Percentiles rank a stretch among this genome's conserved stretches.
These are phyloP conservation scores for Harpegnathos saltator DNA, from an alignment of 1,140 invertebrate genomes.

Conservation along the genomic window DNA sequence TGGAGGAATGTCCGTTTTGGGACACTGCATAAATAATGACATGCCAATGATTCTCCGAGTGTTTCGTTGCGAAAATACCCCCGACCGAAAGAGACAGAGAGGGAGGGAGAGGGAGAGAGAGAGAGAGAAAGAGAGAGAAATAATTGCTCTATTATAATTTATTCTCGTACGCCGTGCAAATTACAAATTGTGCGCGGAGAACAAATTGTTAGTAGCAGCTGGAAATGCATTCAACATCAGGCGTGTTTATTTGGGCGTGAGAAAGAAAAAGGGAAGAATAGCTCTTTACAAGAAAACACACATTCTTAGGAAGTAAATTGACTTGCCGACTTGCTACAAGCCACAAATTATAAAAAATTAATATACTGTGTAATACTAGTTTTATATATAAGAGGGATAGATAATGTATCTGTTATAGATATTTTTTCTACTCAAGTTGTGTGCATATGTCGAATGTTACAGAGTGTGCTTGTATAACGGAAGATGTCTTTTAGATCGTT, in stretches of 20 bases:
- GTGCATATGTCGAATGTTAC: slow-evolving; percentile 79
- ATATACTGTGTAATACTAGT: slow-evolving; percentile 78
- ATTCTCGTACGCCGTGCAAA: slow-evolving; percentile 34
- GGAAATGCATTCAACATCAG: slow-evolving; percentile 50
- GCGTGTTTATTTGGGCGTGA: slow-evolving; percentile 53
- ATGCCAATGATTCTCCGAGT: slow-evolving; percentile 72
- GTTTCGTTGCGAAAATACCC: slow-evolving; percentile 74
- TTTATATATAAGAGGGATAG: slow-evolving; percentile 78
- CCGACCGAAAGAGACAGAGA: slow-evolving; percentile 48
- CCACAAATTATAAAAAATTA: slow-evolving; percentile 74
- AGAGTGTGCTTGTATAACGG: slow-evolving; percentile 77
- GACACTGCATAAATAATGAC: slow-evolving; percentile 75
- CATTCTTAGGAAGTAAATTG: slow-evolving; percentile 58
- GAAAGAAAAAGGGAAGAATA: slow-evolving; percentile 24
- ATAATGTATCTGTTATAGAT: slow-evolving; percentile 80
- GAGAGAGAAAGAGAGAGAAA: slow-evolving; percentile 22
- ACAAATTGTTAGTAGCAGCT: slow-evolving; percentile 39
- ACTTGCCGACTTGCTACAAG: slow-evolving; percentile 61
- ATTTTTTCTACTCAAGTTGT: slow-evolving; percentile 82
- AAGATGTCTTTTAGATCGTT: slow-evolving; percentile 68
- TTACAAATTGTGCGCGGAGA: slow-evolving; percentile 43
- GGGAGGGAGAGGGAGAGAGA: slow-evolving; percentile 35
- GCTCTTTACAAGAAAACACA: slow-evolving; percentile 38
- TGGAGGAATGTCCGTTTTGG: slow-evolving; percentile 72
- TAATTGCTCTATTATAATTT: slow-evolving; percentile 31